Conservation (phyloP, 2,797 vertebrate species). For the Hemitrygon akajei region DNA sequence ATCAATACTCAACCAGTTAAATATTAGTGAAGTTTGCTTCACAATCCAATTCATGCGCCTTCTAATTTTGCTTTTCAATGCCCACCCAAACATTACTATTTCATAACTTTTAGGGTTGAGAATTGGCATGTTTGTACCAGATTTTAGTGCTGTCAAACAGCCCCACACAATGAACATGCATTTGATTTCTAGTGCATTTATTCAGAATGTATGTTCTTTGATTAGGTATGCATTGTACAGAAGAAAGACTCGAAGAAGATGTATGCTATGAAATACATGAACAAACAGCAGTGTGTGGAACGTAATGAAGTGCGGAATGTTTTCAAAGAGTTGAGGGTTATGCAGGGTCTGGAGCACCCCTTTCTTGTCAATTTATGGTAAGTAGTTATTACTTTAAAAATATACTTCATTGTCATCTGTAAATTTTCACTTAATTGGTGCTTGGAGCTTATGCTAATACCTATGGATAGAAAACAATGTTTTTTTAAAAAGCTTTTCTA, state of each 20-base stretch:
- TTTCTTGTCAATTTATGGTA: conserved; percentile 96
- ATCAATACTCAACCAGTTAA: not conserved
- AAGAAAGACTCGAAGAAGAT: conserved; percentile 98
- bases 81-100: not conserved
- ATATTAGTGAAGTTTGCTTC: not conserved
- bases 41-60: not conserved
- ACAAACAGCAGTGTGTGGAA: conserved; percentile 92
- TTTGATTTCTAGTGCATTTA: not conserved
- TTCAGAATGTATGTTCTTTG: not conserved
- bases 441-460: not conserved
- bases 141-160: not conserved
- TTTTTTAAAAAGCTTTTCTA: not conserved
- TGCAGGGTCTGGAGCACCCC: conserved; percentile 92
- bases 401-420: not conserved
- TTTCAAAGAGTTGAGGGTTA: conserved; percentile 94
- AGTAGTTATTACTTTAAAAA: conserved; percentile 44
- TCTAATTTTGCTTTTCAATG: not conserved
- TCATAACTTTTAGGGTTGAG: not conserved
- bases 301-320: conserved; percentile 93
- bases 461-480: not conserved
- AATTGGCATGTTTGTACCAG: not conserved
- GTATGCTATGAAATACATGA: conserved; percentile 99
- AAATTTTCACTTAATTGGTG: not conserved
- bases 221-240: conserved; percentile 93
- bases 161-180: not conserved